Conservation (phyloP, 2,888 invertebrate genomes). For the Nebria brevicollis region DNA sequence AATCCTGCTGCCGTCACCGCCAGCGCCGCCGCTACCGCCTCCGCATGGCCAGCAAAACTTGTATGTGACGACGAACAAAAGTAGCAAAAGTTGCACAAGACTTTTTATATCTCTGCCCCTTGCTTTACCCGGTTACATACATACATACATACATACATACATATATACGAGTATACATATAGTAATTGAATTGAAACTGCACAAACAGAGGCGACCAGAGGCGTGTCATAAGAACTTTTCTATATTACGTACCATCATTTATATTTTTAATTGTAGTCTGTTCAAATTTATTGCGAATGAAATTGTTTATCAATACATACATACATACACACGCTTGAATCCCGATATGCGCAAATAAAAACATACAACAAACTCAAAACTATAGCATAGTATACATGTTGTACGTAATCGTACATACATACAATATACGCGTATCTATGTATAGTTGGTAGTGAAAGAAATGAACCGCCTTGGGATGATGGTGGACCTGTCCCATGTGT, state of each 20-base stretch:
- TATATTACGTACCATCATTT: too few relatives aligned
- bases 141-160: too few relatives aligned
- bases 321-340: too few relatives aligned
- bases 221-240: too few relatives aligned
- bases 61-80: constrained; percentile 40
- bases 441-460: constrained; percentile 66
- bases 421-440: not conserved
- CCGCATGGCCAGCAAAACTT: constrained; percentile 18
- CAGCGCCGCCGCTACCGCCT: not conserved
- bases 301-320: too few relatives aligned
- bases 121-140: not conserved
- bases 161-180: too few relatives aligned
- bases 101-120: not conserved
- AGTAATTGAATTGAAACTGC: too few relatives aligned
- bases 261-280: too few relatives aligned
- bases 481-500: constrained; percentile 69
- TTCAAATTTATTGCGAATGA: too few relatives aligned
- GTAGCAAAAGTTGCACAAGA: constrained; percentile 27
- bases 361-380: too few relatives aligned
- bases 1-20: constrained; percentile 15
- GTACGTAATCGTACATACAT: not conserved
- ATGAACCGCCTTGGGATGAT: constrained; percentile 73
- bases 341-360: too few relatives aligned
- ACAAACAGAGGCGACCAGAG: too few relatives aligned
- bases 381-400: not conserved